These are phyloP conservation scores for Acronicta psi DNA, from an alignment of 2,888 invertebrate species.

Conservation along the genomic window DNA sequence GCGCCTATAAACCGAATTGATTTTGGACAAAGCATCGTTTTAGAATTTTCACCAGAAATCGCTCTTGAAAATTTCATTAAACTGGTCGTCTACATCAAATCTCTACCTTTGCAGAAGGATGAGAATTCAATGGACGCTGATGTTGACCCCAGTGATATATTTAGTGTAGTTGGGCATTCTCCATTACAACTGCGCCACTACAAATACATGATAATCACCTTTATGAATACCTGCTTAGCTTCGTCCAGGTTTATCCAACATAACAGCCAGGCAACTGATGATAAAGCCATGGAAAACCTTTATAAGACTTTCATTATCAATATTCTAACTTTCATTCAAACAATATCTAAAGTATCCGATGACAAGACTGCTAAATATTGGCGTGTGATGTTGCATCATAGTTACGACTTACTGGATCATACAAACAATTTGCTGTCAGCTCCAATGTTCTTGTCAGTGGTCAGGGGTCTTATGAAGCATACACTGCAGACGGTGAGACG, in stretches of 20 bases:
- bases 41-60: conserved; percentile 91
- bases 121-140: conserved; percentile 81
- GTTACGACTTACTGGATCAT: conserved; percentile 94
- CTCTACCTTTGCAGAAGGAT: conserved; percentile 91
- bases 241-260: conserved; percentile 92
- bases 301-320: conserved; percentile 92
- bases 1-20: conserved; percentile 89
- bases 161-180: conserved; percentile 90
- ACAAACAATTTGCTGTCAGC: conserved; percentile 94
- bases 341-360: conserved; percentile 90
- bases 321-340: conserved; percentile 91
- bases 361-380: conserved; percentile 93
- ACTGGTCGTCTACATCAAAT: conserved; percentile 90
- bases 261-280: conserved; percentile 86
- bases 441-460: conserved; percentile 93
- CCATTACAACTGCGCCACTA: conserved; percentile 95
- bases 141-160: conserved; percentile 85
- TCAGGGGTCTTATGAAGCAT: conserved; percentile 92
- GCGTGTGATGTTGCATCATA: conserved; percentile 94
- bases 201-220: conserved; percentile 94
- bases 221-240: conserved; percentile 92
- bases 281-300: conserved; percentile 87
- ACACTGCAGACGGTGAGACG: conserved; percentile 92
- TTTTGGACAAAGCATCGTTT: conserved; percentile 91
- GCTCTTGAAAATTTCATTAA: conserved; percentile 91